Percentiles rank a stretch among this genome's conserved stretches.
Evolutionary conservation across 2,797 vertebrate species (phyloP).

Genomic region (Amniataba percoides): DNA sequence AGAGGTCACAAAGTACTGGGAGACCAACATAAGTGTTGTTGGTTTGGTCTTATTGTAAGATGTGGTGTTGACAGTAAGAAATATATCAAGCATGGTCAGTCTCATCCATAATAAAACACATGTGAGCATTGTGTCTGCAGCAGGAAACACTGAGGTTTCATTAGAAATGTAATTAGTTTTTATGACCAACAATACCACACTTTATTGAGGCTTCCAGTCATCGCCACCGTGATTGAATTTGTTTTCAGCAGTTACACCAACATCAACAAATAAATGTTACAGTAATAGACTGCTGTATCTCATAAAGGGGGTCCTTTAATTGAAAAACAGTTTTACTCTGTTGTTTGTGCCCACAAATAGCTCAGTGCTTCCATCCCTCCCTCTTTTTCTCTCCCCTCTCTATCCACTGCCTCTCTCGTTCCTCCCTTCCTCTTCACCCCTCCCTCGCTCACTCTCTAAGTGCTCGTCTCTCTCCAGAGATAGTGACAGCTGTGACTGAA

Average conservation of each 20-base stretch:
- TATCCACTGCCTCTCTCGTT: neutral
- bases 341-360: neutral
- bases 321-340: neutral
- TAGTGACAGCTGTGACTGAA: slow-evolving; percentile 51
- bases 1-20: neutral
- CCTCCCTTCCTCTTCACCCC: neutral
- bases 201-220: neutral
- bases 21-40: neutral
- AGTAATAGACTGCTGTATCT: neutral
- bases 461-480: slow-evolving; percentile 35
- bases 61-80: neutral
- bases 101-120: neutral
- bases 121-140: too few species aligned
- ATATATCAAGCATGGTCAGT: neutral
- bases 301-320: neutral
- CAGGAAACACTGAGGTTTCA: too few species aligned
- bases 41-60: neutral
- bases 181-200: neutral
- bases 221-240: neutral
- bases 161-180: neutral
- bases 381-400: neutral
- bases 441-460: slow-evolving; percentile 15
- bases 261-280: neutral
- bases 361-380: neutral
- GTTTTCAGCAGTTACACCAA: neutral